Base-by-base conservation (phyloP, 2,888 invertebrate species). In the Cotesia congregata region DNA sequence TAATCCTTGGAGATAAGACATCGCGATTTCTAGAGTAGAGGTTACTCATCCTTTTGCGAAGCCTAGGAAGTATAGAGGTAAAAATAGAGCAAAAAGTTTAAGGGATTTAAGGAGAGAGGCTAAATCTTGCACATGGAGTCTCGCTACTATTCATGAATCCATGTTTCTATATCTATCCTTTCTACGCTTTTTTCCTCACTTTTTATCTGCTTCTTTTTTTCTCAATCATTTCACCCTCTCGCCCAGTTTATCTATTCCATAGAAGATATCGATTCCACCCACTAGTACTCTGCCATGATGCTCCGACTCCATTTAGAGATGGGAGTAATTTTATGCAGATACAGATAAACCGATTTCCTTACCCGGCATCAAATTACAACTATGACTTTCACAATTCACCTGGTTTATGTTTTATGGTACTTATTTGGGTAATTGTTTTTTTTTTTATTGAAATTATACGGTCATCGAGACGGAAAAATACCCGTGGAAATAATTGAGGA, bases 11-110 rank as follows among this genome's bases (percentile, higher is more conserved):
- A 83, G 87, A 87, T 88, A 87, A 87, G 85, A 83, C 82, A 85
- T 86, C 86, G 85, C 85, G 84, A 86, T 85, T 88, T 85, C 84
- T 83, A 80, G 82, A 76, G 80, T 83, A 80, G 82, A 76, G 80
- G 60, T 72, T 59, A 71, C 77, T 76, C 78, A 61, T 74, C 69
- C 59, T 40, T 62, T 65, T 64, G 6, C 20, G 7, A 17, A 65
- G 40, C 9, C 65, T 38, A 65, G 12, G 7, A 30, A 65, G 38
- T 12, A 30, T 30, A 65, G 12, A 65, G 65, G 38, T 30, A 65
- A 65, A 65, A 30, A 65, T 50, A 50, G 50, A 20, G 15, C 1
- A 15, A 64, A 20, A 15, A 64, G 17, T 64, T 0, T 9, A 41
- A 41, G 7, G 17, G 17, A 30, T 65, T 65, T 30, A 65, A 65